Conservation (phyloP, 2,888 invertebrate genomes). For the Aleiodes alternator region DNA sequence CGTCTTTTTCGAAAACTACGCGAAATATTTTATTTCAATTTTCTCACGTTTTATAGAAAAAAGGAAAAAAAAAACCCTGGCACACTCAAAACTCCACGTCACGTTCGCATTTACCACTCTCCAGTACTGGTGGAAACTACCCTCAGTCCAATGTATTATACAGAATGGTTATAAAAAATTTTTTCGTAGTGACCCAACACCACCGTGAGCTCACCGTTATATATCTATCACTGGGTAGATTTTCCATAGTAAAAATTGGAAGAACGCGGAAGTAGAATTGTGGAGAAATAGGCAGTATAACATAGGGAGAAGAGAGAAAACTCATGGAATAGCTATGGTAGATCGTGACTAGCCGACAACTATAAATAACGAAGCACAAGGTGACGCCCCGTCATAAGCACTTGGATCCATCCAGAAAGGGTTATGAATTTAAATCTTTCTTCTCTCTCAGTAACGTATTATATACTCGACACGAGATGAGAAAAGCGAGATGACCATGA, state of each 20-base stretch:
- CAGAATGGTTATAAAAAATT: slow-evolving; percentile 14
- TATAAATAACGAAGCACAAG: slow-evolving; percentile 51
- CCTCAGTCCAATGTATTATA: neutral
- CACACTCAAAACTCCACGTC: too few relatives aligned
- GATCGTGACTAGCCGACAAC: slow-evolving; percentile 30
- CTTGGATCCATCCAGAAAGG: slow-evolving; percentile 40
- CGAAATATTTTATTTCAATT: too few relatives aligned
- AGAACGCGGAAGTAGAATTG: slow-evolving; percentile 47
- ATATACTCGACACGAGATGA: neutral
- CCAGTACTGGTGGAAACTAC: neutral
- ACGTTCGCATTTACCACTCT: too few relatives aligned
- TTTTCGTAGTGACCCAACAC: slow-evolving; percentile 19
- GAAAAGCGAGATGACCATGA: slow-evolving; percentile 24
- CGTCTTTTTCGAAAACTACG: too few relatives aligned
- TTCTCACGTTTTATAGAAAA: too few relatives aligned
- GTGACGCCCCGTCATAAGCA: slow-evolving; percentile 56
- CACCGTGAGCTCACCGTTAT: slow-evolving; percentile 26
- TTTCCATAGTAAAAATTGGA: slow-evolving; percentile 38
- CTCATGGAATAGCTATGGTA: slow-evolving; percentile 19
- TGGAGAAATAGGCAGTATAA: neutral
- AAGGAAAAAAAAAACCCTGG: too few relatives aligned
- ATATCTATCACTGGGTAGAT: slow-evolving; percentile 18
- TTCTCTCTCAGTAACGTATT: slow-evolving; percentile 1
- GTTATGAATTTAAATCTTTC: slow-evolving; percentile 55
- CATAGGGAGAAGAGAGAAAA: neutral